Conservation (phyloP, 2,888 invertebrate species). For the Aphidius colemani region DNA sequence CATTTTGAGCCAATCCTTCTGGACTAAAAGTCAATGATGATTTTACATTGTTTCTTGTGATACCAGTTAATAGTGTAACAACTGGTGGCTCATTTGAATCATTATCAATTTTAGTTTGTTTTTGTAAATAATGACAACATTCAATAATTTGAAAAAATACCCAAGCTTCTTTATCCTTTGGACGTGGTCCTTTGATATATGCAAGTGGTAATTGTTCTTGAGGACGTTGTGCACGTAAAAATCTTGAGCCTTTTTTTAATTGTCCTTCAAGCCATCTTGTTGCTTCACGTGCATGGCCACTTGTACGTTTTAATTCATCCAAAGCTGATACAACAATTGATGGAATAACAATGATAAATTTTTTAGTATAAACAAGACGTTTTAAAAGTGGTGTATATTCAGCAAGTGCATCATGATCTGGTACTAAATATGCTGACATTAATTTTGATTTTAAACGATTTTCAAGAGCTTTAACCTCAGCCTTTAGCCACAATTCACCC, state of each 20-base stretch:
- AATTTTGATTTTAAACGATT: conserved; percentile 67
- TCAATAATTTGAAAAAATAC: conserved; percentile 81
- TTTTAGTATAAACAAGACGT: conserved; percentile 78
- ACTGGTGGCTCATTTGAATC: conserved; percentile 63
- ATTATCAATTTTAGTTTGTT: conserved; percentile 59
- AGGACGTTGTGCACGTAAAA: conserved; percentile 83
- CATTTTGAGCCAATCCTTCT: conserved; percentile 77
- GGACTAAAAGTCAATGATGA: conserved; percentile 68
- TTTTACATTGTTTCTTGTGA: conserved; percentile 62
- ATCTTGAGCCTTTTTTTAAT: conserved; percentile 84
- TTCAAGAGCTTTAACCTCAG: conserved; percentile 86
- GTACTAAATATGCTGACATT: conserved; percentile 85
- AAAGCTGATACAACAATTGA: conserved; percentile 84
- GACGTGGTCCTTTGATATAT: conserved; percentile 76
- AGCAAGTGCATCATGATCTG: conserved; percentile 81
- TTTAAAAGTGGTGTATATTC: conserved; percentile 79
- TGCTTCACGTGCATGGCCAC: conserved; percentile 83
- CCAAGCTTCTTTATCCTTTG: conserved; percentile 75
- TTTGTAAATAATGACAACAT: conserved; percentile 78
- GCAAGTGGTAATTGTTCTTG: conserved; percentile 78
- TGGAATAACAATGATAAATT: conserved; percentile 87
- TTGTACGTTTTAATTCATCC: conserved; percentile 85
- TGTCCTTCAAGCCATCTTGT: conserved; percentile 93
- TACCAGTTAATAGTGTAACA: conserved; percentile 79
- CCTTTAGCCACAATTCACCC: conserved; percentile 87